A percentile compares a stretch with the other conserved stretches of the same genome.
These are phyloP conservation scores for Bradypodion pumilum DNA, from an alignment of 2,797 vertebrate genomes.

Conservation along the genomic window DNA sequence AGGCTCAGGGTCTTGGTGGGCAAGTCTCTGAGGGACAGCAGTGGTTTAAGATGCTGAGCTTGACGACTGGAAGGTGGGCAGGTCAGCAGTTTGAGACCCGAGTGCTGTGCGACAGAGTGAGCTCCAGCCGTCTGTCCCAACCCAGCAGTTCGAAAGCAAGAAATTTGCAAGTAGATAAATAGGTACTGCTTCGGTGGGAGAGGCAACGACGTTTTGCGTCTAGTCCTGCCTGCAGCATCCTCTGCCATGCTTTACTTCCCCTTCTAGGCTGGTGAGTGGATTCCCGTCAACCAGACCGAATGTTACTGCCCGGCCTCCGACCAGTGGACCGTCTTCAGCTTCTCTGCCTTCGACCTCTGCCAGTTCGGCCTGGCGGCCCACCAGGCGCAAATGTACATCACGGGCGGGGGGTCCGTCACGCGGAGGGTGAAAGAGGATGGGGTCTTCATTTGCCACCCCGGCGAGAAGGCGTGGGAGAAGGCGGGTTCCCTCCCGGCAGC, in stretches of 20 bases:
- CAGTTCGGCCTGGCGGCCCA: slow-evolving; percentile 60
- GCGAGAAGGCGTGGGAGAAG: slow-evolving; percentile 43
- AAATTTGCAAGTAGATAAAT: too few relatives aligned
- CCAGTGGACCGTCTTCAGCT: slow-evolving; percentile 58
- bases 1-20: not conserved
- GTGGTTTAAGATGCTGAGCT: too few relatives aligned
- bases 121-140: too few relatives aligned
- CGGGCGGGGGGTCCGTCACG: slow-evolving; percentile 53
- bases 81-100: too few relatives aligned
- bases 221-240: too few relatives aligned
- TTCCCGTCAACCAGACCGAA: slow-evolving; percentile 56
- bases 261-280: slow-evolving; percentile 55
- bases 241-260: slow-evolving; percentile 17
- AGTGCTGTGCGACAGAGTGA: too few relatives aligned
- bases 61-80: too few relatives aligned
- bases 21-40: too few relatives aligned
- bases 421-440: slow-evolving; percentile 51
- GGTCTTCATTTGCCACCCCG: slow-evolving; percentile 57
- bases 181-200: too few relatives aligned
- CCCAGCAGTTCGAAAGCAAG: too few relatives aligned
- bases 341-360: slow-evolving; percentile 47
- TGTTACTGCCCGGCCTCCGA: slow-evolving; percentile 61
- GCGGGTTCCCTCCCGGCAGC: slow-evolving; percentile 51
- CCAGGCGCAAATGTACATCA: slow-evolving; percentile 28
- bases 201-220: too few relatives aligned